These are phyloP conservation scores for Ascaphus truei DNA, from an alignment of 2,113 vertebrate species.

Conservation along the genomic window DNA sequence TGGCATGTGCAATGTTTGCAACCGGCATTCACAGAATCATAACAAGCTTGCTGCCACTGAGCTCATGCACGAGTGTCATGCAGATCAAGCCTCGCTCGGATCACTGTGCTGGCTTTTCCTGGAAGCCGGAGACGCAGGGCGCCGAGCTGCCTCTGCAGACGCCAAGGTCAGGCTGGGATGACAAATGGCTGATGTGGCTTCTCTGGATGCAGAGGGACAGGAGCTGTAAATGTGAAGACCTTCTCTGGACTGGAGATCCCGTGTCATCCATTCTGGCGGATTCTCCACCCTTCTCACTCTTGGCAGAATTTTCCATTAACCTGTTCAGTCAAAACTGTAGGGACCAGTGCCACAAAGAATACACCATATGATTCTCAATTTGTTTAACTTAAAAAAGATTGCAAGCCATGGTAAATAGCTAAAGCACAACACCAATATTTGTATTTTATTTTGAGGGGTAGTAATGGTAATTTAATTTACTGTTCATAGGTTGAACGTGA, in stretches of 20 bases:
- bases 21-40: neutral
- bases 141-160: conserved; percentile 28
- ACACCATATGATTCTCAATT: too few species aligned
- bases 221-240: neutral
- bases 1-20: neutral
- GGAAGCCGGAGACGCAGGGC: neutral
- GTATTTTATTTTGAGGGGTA: too few species aligned
- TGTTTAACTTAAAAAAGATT: too few species aligned
- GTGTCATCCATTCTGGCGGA: neutral
- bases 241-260: neutral
- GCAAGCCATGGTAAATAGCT: too few species aligned
- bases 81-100: neutral
- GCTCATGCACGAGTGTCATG: neutral
- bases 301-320: neutral
- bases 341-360: too few species aligned
- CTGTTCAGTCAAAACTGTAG: too few species aligned
- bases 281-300: neutral
- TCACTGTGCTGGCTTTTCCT: neutral
- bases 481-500: too few species aligned
- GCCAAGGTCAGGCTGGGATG: conserved; percentile 10
- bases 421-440: too few species aligned
- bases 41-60: neutral
- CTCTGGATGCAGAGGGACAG: neutral
- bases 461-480: too few species aligned
- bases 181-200: neutral